phyloP scores from a whole-genome alignment of 2,113 vertebrate genomes.

The Leuciscus idus region DNA sequence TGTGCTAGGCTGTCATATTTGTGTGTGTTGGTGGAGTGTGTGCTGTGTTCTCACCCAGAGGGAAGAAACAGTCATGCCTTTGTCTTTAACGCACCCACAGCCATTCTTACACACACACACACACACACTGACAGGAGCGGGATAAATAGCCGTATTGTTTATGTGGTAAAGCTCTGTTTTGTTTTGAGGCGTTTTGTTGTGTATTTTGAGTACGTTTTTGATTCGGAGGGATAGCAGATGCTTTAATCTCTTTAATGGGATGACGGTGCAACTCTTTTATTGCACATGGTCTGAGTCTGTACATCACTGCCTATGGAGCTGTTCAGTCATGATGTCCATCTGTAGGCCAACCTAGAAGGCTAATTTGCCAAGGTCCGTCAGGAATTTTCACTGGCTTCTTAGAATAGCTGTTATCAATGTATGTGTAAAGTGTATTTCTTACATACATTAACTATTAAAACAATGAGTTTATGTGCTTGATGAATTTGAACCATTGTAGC shows the following conservation, averaged over 20 bases:
- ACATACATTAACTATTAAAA: background rate
- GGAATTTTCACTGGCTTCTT: background rate
- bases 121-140: conserved; percentile 36
- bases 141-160: conserved; percentile 45
- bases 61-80: conserved; percentile 50
- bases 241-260: conserved; percentile 11
- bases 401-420: background rate
- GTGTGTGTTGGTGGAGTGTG: conserved; percentile 73
- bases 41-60: conserved; percentile 76
- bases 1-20: conserved; percentile 72
- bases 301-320: background rate
- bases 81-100: conserved; percentile 52
- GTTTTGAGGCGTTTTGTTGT: conserved; percentile 24
- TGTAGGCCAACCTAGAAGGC: background rate
- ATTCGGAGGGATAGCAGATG: conserved; percentile 21
- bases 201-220: conserved; percentile 30
- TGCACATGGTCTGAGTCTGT: background rate
- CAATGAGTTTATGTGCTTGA: too few species aligned
- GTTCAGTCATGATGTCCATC: background rate
- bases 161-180: conserved; percentile 42
- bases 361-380: background rate
- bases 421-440: background rate
- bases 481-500: too few species aligned
- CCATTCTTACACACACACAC: conserved; percentile 50
- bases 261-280: conserved; percentile 8